A percentile compares a stretch with the other conserved stretches of the same genome.
Evolutionary conservation across 2,888 invertebrate genomes (phyloP).

Genomic region (Escarpia spicata): DNA sequence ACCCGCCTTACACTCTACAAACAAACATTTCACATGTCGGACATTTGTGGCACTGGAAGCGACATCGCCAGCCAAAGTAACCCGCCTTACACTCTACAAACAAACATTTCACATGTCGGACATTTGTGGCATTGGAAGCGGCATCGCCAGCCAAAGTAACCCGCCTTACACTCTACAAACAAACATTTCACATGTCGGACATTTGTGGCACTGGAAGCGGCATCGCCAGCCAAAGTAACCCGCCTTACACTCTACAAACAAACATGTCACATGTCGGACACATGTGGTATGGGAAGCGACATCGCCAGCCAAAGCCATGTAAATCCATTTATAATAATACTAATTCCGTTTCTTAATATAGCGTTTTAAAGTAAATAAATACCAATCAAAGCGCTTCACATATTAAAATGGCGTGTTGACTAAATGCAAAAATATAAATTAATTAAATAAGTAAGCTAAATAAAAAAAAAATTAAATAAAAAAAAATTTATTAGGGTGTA

Average conservation of each 20-base stretch:
- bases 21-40: not conserved
- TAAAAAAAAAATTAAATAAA: no score
- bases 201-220: not conserved
- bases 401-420: no score
- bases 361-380: no score
- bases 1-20: not conserved
- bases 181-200: not conserved
- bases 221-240: not conserved
- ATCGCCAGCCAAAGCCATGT: no score
- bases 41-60: not conserved
- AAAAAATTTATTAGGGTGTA: no score
- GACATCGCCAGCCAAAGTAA: not conserved
- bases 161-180: not conserved
- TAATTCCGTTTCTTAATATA: no score
- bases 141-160: not conserved
- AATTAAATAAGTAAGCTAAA: no score
- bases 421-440: no score
- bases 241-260: not conserved
- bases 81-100: not conserved
- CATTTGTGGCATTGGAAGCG: not conserved
- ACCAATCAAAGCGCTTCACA: no score
- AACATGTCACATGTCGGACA: no score
- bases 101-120: not conserved
- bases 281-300: no score
- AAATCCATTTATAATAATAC: no score